Conservation (phyloP, 2,888 invertebrate species). For the Ferrisia virgata region DNA sequence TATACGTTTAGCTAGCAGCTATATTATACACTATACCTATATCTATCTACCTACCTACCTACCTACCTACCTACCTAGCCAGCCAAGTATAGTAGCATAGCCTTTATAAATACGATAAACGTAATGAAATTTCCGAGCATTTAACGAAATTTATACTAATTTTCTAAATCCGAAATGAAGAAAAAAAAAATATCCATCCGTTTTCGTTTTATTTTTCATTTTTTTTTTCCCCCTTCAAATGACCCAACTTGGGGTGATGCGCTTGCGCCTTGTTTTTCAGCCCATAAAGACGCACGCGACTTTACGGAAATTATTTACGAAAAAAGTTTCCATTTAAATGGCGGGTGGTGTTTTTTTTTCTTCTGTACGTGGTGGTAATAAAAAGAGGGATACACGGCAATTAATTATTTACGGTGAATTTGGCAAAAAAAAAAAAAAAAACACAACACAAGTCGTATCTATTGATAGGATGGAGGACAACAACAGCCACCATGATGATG, state of each 20-base stretch:
- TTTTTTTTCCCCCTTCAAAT: too few relatives aligned
- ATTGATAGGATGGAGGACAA: neutral
- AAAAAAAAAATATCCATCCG: constrained; percentile 15
- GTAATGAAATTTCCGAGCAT: constrained; percentile 23
- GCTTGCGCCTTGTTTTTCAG: neutral
- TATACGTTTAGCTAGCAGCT: neutral
- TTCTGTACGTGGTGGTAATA: neutral
- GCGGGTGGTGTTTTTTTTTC: neutral
- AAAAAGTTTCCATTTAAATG: neutral
- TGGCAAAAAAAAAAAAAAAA: constrained; percentile 22
- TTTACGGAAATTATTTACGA: neutral
- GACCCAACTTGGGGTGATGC: neutral
- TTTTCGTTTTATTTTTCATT: too few relatives aligned
- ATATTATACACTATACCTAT: too few relatives aligned
- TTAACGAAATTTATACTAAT: neutral
- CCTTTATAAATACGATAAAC: neutral
- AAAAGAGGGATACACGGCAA: neutral
- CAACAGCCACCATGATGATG: too few relatives aligned
- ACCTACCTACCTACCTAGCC: too few relatives aligned
- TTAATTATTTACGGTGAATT: constrained; percentile 43
- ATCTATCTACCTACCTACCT: too few relatives aligned
- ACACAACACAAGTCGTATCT: neutral
- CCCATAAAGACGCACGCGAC: neutral
- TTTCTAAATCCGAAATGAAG: neutral
- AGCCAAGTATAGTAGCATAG: neutral